These are phyloP conservation scores for Tinea trinotella DNA, from an alignment of 2,888 invertebrate species.

Conservation along the genomic window DNA sequence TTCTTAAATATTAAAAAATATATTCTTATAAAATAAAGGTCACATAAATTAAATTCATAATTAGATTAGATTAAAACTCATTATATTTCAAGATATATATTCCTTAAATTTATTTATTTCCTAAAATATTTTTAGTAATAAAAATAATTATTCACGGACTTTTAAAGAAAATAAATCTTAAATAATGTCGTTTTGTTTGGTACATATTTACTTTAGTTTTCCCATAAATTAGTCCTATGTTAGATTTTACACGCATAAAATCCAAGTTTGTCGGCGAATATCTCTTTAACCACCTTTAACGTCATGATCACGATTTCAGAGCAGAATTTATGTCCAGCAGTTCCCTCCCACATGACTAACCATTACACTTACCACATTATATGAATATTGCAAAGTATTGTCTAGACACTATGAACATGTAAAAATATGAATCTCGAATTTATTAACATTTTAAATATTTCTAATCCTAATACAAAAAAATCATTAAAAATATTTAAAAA, in stretches of 20 bases:
- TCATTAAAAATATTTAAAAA: too few species aligned
- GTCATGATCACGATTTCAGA: conserved; percentile 10
- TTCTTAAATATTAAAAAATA: too few species aligned
- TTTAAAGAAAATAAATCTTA: neutral
- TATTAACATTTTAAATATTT: too few species aligned
- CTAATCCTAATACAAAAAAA: too few species aligned
- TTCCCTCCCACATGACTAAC: conserved; percentile 5
- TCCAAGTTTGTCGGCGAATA: conserved; percentile 11
- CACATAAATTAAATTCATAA: too few species aligned
- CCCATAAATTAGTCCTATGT: neutral
- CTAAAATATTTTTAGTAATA: too few species aligned
- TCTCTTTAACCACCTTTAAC: conserved; percentile 11
- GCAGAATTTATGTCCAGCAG: conserved; percentile 5
- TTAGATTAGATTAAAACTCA: too few species aligned
- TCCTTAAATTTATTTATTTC: too few species aligned
- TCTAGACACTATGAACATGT: neutral
- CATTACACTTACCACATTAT: conserved; percentile 1
- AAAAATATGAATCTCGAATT: neutral
- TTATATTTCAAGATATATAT: too few species aligned
- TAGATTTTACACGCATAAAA: conserved; percentile 12
- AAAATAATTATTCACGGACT: neutral
- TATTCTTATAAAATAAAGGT: too few species aligned
- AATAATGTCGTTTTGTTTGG: neutral
- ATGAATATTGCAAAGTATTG: neutral
- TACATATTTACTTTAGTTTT: conserved; percentile 3